These are phyloP conservation scores for Cryptops parisi DNA, from an alignment of 2,888 invertebrate species.

Conservation along the genomic window DNA sequence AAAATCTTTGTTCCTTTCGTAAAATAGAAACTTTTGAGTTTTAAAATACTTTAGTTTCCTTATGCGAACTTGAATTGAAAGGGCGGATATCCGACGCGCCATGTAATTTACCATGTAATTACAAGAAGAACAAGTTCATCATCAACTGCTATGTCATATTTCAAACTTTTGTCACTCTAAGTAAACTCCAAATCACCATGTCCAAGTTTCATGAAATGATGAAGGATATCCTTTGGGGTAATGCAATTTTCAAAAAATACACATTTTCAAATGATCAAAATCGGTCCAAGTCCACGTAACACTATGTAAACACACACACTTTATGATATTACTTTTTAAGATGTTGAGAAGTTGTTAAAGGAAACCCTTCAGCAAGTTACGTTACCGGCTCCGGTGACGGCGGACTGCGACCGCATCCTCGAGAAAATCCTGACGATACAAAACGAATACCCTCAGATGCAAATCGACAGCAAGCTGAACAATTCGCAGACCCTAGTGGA, in stretches of 20 bases:
- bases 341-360: background rate
- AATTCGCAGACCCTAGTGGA: background rate
- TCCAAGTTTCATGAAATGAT: background rate
- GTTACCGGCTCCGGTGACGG: background rate
- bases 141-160: too few relatives aligned
- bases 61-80: too few relatives aligned
- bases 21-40: too few relatives aligned
- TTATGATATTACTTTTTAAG: background rate
- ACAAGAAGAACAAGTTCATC: too few relatives aligned
- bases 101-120: too few relatives aligned
- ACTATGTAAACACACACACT: background rate
- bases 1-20: too few relatives aligned
- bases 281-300: too few relatives aligned
- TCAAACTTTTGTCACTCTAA: too few relatives aligned
- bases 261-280: background rate
- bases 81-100: too few relatives aligned
- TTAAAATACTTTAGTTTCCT: too few relatives aligned
- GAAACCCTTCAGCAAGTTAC: background rate
- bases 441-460: background rate
- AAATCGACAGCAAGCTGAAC: background rate
- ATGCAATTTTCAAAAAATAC: background rate
- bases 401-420: background rate
- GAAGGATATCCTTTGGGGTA: background rate
- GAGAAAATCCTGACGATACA: background rate
- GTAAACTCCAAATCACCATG: background rate